Conservation (phyloP, 2,797 vertebrate species). For the Cryptoblepharus egeriae region DNA sequence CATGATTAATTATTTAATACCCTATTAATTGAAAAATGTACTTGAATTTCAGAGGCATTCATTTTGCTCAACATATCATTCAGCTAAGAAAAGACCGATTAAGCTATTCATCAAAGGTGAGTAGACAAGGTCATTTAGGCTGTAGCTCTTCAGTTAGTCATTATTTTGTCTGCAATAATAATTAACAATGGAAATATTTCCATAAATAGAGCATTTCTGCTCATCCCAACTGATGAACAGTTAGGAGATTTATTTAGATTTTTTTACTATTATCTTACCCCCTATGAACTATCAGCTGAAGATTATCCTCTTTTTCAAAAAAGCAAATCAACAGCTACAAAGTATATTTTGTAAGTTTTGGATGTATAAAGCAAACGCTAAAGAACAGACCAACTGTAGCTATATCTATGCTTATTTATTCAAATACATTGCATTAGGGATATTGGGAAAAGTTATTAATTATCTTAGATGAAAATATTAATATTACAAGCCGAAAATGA, state of each 20-base stretch:
- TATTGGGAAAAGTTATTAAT: neutral
- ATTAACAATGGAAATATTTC: constrained; percentile 82
- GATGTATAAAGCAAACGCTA: neutral
- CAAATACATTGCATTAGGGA: neutral
- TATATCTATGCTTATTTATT: neutral
- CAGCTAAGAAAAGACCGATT: constrained; percentile 83
- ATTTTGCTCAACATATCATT: constrained; percentile 88
- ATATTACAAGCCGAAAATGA: neutral
- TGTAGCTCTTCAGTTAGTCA: constrained; percentile 79
- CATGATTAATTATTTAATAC: constrained; percentile 98
- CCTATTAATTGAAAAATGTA: constrained; percentile 91
- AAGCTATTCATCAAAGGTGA: constrained; percentile 81
- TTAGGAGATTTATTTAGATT: neutral
- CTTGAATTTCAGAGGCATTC: constrained; percentile 88
- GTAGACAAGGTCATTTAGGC: constrained; percentile 77
- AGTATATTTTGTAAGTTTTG: constrained; percentile 31
- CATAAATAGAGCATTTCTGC: constrained; percentile 82
- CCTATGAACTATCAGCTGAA: constrained; percentile 30
- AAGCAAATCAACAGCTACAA: constrained; percentile 31
- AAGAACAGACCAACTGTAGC: neutral
- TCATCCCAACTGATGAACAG: constrained; percentile 70
- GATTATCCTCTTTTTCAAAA: constrained; percentile 19
- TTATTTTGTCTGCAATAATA: constrained; percentile 76
- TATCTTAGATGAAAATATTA: neutral
- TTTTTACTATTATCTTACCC: constrained; percentile 55